A percentile compares a stretch with the other conserved stretches of the same genome.
These are phyloP conservation scores for Darevskia nairensis DNA, from an alignment of 2,797 vertebrate genomes.

Conservation along the genomic window DNA sequence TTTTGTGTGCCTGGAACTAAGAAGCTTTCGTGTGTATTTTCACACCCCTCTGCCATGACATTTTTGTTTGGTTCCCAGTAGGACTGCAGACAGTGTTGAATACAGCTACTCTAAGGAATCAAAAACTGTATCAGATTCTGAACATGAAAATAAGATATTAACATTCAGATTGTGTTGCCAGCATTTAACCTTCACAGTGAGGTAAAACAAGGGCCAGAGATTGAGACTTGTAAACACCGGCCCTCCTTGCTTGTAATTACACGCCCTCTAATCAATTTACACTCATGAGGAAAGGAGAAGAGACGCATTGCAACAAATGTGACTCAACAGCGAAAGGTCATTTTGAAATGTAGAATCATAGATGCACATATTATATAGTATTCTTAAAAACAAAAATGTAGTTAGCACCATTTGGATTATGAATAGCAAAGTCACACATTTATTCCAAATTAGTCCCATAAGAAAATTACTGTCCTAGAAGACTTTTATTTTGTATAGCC, in stretches of 20 bases:
- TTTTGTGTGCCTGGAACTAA: background rate
- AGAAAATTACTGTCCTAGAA: background rate
- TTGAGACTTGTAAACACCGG: constrained; percentile 6
- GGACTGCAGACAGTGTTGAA: background rate
- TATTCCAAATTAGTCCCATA: background rate
- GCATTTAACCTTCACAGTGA: constrained; percentile 29
- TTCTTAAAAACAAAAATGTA: background rate
- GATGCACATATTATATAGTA: background rate
- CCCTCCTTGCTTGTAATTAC: constrained; percentile 36
- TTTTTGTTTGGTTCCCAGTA: constrained; percentile 12
- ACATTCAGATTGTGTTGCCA: constrained; percentile 16
- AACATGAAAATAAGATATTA: constrained; percentile 32
- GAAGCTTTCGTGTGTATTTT: background rate
- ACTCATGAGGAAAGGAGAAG: constrained; percentile 31
- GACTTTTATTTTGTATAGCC: background rate
- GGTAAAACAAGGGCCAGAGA: background rate
- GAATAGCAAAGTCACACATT: background rate
- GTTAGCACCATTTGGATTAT: constrained; percentile 13
- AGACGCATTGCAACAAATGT: constrained; percentile 19
- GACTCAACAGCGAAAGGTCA: constrained; percentile 34
- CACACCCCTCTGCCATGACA: background rate
- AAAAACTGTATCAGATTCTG: background rate
- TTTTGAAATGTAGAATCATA: constrained; percentile 28
- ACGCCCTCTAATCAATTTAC: constrained; percentile 13
- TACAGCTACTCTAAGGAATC: constrained; percentile 2